Evolutionary conservation across 53 echinoderm and acorn worm species (phyloP).

Genomic region (Glandiceps talaboti): DNA sequence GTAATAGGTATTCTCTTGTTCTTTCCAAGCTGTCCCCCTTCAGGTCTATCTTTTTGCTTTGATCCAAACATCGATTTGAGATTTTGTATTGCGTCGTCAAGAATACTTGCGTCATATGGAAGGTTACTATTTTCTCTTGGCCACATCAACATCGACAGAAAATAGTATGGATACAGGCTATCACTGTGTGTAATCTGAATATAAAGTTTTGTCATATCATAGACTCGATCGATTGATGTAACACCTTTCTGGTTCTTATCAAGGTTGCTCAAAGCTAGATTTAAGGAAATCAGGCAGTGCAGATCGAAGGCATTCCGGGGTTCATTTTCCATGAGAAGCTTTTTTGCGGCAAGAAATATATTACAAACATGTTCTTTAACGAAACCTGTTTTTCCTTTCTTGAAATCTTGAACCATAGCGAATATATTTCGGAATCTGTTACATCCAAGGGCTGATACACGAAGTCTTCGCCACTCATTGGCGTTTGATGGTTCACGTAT

Average conservation of each 20-base stretch:
- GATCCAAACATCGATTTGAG: not conserved
- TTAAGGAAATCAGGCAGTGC: conserved; percentile 12
- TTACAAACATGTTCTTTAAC: not conserved
- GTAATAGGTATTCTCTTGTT: not conserved
- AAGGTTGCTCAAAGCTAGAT: conserved; percentile 28
- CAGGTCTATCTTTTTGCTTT: not conserved
- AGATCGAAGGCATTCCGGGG: conserved; percentile 27
- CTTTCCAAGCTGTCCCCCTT: not conserved
- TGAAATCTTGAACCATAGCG: conserved; percentile 8
- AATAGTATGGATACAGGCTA: conserved; percentile 17
- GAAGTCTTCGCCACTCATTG: conserved; percentile 12
- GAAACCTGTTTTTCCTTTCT: not conserved
- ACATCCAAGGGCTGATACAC: conserved; percentile 13
- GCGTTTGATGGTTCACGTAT: not conserved
- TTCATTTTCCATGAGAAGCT: conserved; percentile 10
- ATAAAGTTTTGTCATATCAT: not conserved
- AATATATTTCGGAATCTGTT: conserved; percentile 23
- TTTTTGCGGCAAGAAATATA: not conserved
- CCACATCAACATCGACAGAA: conserved; percentile 42
- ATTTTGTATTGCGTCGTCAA: not conserved
- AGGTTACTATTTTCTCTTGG: conserved; percentile 13
- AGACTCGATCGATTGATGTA: not conserved
- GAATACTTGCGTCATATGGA: not conserved
- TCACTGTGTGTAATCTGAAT: not conserved
- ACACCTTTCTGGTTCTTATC: not conserved